Conservation (phyloP, 2,888 invertebrate genomes). For the Glyphotaelius pellucidus region DNA sequence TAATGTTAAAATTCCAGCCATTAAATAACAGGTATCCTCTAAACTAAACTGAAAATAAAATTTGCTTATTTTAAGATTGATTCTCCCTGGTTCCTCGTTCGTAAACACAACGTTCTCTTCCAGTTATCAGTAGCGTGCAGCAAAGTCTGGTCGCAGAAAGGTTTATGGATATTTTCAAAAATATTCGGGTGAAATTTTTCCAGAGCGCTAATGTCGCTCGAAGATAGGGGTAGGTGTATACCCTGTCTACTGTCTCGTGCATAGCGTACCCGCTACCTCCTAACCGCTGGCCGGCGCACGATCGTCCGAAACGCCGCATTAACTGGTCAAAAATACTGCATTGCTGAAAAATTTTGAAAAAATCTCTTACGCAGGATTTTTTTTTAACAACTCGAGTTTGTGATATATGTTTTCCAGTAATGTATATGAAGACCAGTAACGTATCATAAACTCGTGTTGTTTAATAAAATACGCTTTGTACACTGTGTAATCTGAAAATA, state of each 20-base stretch:
- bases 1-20: neutral
- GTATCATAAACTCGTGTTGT: too few species aligned
- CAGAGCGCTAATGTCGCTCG: slow-evolving; percentile 51
- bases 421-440: too few species aligned
- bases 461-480: too few species aligned
- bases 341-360: too few species aligned
- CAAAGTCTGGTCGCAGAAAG: slow-evolving; percentile 55
- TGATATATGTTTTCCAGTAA: too few species aligned
- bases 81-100: slow-evolving; percentile 19
- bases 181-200: slow-evolving; percentile 59
- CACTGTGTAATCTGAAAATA: too few species aligned
- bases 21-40: neutral
- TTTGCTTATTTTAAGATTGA: neutral
- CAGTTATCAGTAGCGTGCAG: slow-evolving; percentile 63
- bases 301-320: neutral
- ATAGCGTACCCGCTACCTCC: neutral
- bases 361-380: too few species aligned
- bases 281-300: neutral
- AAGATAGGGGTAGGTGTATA: slow-evolving; percentile 16
- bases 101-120: slow-evolving; percentile 5
- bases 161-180: slow-evolving; percentile 65
- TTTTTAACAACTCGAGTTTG: too few species aligned
- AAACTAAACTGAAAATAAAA: neutral
- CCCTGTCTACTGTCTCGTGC: neutral
- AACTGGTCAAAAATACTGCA: neutral